Conservation (phyloP, 2,113 vertebrate genomes). For the Cyanoramphus novaezelandiae region DNA sequence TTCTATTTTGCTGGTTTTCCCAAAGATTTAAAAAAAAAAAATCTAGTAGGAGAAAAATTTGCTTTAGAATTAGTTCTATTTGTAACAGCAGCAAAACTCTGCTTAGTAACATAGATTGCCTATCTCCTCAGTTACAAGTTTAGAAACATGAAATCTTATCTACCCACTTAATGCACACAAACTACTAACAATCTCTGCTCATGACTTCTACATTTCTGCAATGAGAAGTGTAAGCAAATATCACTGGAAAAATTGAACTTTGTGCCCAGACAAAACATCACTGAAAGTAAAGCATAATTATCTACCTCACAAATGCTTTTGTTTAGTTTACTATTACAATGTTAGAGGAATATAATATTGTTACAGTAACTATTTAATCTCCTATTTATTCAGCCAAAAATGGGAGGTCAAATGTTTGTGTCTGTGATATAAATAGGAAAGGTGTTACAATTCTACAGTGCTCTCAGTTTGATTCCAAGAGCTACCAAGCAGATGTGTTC, state of each 20-base stretch:
- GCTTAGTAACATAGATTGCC: neutral
- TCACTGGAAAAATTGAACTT: neutral
- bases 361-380: neutral
- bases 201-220: constrained; percentile 4
- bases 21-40: neutral
- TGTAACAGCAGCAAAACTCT: constrained; percentile 3
- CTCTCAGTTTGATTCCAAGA: neutral
- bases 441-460: neutral
- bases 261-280: neutral
- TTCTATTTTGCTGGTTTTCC: neutral
- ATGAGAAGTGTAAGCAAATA: neutral
- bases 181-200: neutral
- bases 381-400: neutral
- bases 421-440: neutral
- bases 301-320: neutral
- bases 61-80: constrained; percentile 3
- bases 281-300: neutral
- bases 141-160: constrained; percentile 59
- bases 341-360: neutral
- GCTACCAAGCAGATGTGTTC: neutral
- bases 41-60: neutral
- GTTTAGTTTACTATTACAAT: neutral
- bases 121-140: neutral
- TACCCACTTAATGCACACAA: neutral
- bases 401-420: neutral